These are phyloP conservation scores for Cervus canadensis DNA, from an alignment of 2,113 vertebrate genomes.

Conservation along the genomic window DNA sequence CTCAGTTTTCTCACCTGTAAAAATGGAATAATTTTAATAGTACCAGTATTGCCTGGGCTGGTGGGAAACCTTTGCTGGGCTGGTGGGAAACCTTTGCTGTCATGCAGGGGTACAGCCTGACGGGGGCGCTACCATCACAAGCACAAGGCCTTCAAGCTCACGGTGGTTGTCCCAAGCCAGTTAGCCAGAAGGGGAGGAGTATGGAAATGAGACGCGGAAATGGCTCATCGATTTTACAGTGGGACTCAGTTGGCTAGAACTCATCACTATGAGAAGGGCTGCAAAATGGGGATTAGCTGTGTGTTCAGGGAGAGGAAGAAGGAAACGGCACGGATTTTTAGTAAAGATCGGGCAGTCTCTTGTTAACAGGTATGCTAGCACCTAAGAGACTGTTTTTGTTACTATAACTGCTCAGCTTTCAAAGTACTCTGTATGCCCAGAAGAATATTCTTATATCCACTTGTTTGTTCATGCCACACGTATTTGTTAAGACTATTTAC, in stretches of 20 bases:
- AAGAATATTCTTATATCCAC: not conserved
- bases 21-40: not conserved
- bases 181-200: not conserved
- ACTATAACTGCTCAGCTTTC: not conserved
- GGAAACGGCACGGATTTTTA: not conserved
- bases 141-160: not conserved
- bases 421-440: not conserved
- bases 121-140: not conserved
- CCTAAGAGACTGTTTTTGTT: not conserved
- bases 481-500: not conserved
- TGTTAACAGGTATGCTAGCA: not conserved
- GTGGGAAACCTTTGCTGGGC: not conserved
- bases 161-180: not conserved
- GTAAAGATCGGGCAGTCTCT: not conserved
- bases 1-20: not conserved
- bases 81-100: not conserved
- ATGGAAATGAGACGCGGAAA: not conserved
- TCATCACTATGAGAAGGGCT: not conserved
- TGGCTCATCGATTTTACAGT: not conserved
- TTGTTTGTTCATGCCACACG: not conserved
- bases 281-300: not conserved
- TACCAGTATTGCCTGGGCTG: not conserved
- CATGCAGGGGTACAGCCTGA: not conserved
- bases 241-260: not conserved
- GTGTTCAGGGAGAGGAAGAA: not conserved